These are phyloP conservation scores for Danio albolineatus DNA, from an alignment of 2,797 vertebrate genomes.

Conservation along the genomic window DNA sequence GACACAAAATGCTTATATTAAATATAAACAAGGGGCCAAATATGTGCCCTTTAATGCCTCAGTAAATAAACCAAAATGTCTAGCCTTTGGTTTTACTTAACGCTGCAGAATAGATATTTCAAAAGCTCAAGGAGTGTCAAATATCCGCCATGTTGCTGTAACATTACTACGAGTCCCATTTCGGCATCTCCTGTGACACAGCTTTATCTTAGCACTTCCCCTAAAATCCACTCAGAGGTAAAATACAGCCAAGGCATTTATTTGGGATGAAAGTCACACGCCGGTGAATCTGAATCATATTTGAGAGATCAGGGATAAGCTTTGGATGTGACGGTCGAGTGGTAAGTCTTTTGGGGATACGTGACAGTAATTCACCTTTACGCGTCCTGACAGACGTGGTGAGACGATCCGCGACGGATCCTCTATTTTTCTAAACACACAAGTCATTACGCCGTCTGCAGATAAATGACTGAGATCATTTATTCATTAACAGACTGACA, in stretches of 20 bases:
- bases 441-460: slow-evolving; percentile 1
- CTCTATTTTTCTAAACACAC: slow-evolving; percentile 22
- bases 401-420: not conserved
- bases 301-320: slow-evolving; percentile 49
- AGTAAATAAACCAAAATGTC: no score
- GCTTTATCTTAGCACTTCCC: slow-evolving; percentile 33
- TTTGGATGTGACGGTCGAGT: slow-evolving; percentile 9
- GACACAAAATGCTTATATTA: no score
- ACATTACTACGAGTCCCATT: no score
- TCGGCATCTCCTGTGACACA: not conserved
- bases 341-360: slow-evolving; percentile 28
- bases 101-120: no score
- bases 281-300: slow-evolving; percentile 50
- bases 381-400: slow-evolving; percentile 15
- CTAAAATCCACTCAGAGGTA: slow-evolving; percentile 38
- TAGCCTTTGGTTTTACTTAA: no score
- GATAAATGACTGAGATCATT: slow-evolving; percentile 54
- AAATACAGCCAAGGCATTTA: slow-evolving; percentile 46
- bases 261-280: slow-evolving; percentile 53
- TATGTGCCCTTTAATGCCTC: no score
- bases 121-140: no score
- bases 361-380: slow-evolving; percentile 38
- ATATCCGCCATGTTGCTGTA: no score
- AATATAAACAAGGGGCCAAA: no score
- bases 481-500: slow-evolving; percentile 49